Conservation (phyloP, 2,888 invertebrate genomes). For the Altica lythri region DNA sequence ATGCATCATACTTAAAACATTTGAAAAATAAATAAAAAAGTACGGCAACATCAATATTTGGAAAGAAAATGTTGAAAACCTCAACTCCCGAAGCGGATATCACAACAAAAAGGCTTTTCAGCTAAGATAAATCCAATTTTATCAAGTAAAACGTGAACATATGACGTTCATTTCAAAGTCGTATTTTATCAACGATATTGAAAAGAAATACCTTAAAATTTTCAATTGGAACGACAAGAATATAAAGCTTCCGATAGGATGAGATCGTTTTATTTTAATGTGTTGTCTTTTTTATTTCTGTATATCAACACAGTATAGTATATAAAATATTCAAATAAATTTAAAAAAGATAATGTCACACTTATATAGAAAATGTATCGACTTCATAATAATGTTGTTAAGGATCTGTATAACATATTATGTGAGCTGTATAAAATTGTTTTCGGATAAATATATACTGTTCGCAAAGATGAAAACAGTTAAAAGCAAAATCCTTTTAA, state of each 20-base stretch:
- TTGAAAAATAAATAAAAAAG: no score
- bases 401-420: no score
- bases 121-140: constrained; percentile 9
- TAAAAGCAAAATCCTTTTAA: constrained; percentile 3
- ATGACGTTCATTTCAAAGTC: constrained; percentile 12
- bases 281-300: no score
- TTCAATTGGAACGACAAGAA: constrained; percentile 13
- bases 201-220: constrained; percentile 6
- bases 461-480: not conserved
- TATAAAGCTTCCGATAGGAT: constrained; percentile 6
- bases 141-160: constrained; percentile 5
- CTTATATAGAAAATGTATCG: no score
- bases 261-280: constrained; percentile 8
- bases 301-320: no score
- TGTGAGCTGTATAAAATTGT: no score
- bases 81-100: not conserved
- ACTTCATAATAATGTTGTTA: no score
- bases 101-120: constrained; percentile 4
- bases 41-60: constrained; percentile 6
- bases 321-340: no score
- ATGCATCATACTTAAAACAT: no score
- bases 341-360: no score
- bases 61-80: not conserved
- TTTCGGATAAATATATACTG: not conserved
- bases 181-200: constrained; percentile 2